Percentiles rank a stretch among this genome's conserved stretches.
Evolutionary conservation across 2,797 vertebrate species (phyloP).

Genomic region (Hyperoplus lanceolatus): DNA sequence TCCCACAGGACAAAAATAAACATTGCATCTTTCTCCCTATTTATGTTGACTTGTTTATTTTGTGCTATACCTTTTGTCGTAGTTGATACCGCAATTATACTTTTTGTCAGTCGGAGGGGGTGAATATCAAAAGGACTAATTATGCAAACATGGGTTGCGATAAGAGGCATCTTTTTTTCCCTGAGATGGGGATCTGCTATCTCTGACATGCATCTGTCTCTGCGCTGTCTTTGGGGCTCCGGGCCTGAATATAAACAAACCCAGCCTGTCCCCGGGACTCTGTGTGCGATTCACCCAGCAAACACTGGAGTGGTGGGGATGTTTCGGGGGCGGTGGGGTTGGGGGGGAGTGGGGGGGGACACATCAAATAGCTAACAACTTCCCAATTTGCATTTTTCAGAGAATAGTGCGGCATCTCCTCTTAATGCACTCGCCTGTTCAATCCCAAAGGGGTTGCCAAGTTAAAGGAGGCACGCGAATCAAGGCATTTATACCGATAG

Average conservation of each 20-base stretch:
- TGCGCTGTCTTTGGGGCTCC: conserved; percentile 84
- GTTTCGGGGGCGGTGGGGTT: conserved; percentile 74
- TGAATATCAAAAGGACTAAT: conserved; percentile 84
- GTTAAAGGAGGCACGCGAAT: conserved; percentile 79
- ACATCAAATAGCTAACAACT: conserved; percentile 89
- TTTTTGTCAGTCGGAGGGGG: conserved; percentile 87
- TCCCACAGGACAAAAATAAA: conserved; percentile 87
- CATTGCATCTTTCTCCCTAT: conserved; percentile 82
- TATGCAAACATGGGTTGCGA: conserved; percentile 84
- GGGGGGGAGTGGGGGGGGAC: conserved; percentile 63
- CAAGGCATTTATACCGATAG: conserved; percentile 75
- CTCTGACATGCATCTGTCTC: conserved; percentile 90
- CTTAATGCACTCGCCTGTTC: conserved; percentile 77
- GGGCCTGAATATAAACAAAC: conserved; percentile 87
- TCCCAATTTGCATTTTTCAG: conserved; percentile 85
- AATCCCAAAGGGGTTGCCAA: conserved; percentile 80
- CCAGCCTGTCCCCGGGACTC: conserved; percentile 81
- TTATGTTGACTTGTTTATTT: conserved; percentile 88
- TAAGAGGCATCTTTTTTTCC: conserved; percentile 76
- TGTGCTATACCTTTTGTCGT: conserved; percentile 85
- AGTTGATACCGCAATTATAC: conserved; percentile 86
- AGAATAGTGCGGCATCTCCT: conserved; percentile 74
- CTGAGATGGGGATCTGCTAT: conserved; percentile 88
- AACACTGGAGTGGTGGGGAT: conserved; percentile 81
- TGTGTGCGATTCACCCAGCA: conserved; percentile 83